phyloP scores from a whole-genome alignment of 2,113 vertebrate genomes.

The Phaethon lepturus region DNA sequence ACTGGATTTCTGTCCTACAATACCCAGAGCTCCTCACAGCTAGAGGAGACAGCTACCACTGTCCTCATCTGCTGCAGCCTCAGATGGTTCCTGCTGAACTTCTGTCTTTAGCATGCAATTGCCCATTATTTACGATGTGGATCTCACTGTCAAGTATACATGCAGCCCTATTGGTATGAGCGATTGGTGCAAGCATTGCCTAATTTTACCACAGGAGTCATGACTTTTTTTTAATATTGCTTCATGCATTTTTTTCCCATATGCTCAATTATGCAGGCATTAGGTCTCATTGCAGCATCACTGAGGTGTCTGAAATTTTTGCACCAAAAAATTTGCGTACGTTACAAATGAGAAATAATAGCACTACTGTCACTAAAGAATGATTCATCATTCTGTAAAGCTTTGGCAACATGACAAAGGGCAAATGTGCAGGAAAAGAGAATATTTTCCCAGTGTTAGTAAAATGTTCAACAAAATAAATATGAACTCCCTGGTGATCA shows the following conservation, averaged over 20 bases:
- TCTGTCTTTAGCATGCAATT: not conserved
- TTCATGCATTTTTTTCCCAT: not conserved
- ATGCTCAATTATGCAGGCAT: not conserved
- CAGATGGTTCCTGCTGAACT: not conserved
- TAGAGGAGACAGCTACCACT: not conserved
- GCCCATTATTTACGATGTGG: not conserved
- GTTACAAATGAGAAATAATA: not conserved
- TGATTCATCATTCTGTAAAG: slow-evolving; percentile 24
- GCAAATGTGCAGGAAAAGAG: slow-evolving; percentile 9
- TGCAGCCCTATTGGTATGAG: not conserved
- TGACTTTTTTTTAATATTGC: not conserved
- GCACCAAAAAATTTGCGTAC: not conserved
- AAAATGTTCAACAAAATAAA: slow-evolving; percentile 39
- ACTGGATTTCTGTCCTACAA: not conserved
- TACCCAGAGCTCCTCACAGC: not conserved
- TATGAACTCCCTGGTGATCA: slow-evolving; percentile 1
- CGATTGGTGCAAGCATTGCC: not conserved
- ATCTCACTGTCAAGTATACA: not conserved
- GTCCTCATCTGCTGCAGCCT: not conserved
- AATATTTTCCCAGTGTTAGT: slow-evolving; percentile 24
- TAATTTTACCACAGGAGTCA: not conserved
- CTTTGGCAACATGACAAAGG: not conserved
- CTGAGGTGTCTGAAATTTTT: not conserved
- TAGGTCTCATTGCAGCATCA: not conserved
- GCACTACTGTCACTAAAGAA: not conserved